Percentiles rank a stretch among this genome's conserved stretches.
These are phyloP conservation scores for Temnothorax curvispinosus DNA, from an alignment of 1,140 invertebrate species.

Conservation along the genomic window DNA sequence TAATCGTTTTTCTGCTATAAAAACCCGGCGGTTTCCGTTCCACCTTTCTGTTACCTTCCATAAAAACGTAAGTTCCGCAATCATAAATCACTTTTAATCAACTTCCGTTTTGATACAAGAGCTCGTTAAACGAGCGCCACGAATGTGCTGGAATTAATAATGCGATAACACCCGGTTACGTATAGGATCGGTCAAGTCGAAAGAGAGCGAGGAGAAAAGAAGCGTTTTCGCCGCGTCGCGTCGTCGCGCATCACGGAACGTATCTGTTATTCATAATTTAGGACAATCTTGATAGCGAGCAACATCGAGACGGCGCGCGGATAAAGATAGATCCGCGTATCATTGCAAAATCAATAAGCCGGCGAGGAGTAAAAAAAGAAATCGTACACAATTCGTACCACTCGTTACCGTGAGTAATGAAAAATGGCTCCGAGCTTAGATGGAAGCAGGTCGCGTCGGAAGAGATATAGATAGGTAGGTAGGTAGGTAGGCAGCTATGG, in stretches of 20 bases:
- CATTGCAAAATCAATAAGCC: slow-evolving; percentile 38
- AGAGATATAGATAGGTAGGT: slow-evolving; percentile 72
- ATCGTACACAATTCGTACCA: slow-evolving; percentile 35
- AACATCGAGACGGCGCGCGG: neutral
- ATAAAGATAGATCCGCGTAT: slow-evolving; percentile 10
- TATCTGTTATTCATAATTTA: slow-evolving; percentile 37
- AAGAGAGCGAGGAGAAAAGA: slow-evolving; percentile 8
- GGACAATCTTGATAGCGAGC: slow-evolving; percentile 35
- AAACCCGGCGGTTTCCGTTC: slow-evolving; percentile 59
- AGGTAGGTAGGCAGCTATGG: slow-evolving; percentile 62
- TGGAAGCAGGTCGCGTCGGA: slow-evolving; percentile 75
- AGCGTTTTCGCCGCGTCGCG: neutral
- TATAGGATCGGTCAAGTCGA: neutral
- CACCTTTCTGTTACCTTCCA: slow-evolving; percentile 49
- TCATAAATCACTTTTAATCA: slow-evolving; percentile 63
- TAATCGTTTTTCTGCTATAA: slow-evolving; percentile 59
- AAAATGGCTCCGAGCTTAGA: slow-evolving; percentile 75
- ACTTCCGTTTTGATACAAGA: slow-evolving; percentile 59
- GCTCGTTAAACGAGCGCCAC: slow-evolving; percentile 48
- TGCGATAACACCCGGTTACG: slow-evolving; percentile 15
- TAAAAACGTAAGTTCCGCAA: slow-evolving; percentile 56
- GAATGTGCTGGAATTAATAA: slow-evolving; percentile 51
- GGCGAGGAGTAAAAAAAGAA: slow-evolving; percentile 9
- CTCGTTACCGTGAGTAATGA: slow-evolving; percentile 69
- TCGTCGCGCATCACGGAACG: neutral